Evolutionary conservation across 2,888 invertebrate species (phyloP).

Genomic region (Volucella zonaria): DNA sequence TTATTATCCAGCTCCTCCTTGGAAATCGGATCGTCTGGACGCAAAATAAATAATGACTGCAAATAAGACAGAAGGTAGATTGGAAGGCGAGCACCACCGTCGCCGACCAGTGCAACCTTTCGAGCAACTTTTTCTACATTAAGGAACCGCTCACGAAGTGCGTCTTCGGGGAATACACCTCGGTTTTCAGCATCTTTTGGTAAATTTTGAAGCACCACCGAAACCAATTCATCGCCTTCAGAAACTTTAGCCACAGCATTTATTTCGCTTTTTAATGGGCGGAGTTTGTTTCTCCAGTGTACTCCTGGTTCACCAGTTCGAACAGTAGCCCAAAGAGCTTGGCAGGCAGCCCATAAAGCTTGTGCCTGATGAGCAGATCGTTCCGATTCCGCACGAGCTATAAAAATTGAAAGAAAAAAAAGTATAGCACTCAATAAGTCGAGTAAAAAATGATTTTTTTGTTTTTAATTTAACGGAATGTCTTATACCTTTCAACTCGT

Average conservation of each 20-base stretch:
- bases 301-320: constrained; percentile 85
- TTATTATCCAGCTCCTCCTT: constrained; percentile 88
- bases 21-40: constrained; percentile 87
- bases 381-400: constrained; percentile 89
- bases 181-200: constrained; percentile 89
- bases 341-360: constrained; percentile 96
- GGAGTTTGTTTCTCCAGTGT: constrained; percentile 84
- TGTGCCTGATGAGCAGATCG: constrained; percentile 91
- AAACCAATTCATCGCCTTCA: constrained; percentile 91
- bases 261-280: constrained; percentile 87
- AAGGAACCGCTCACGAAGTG: constrained; percentile 92
- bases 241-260: constrained; percentile 89
- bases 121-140: constrained; percentile 91
- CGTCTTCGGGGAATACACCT: constrained; percentile 95
- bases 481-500: constrained; percentile 81
- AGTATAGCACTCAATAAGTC: background rate
- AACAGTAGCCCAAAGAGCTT: constrained; percentile 91
- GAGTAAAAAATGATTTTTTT: background rate
- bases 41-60: constrained; percentile 92
- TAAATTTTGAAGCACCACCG: constrained; percentile 89
- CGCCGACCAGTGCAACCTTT: constrained; percentile 93
- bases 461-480: constrained; percentile 18
- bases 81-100: constrained; percentile 92
- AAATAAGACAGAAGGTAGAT: constrained; percentile 93
- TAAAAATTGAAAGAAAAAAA: background rate